Base-by-base conservation (phyloP, 2,797 vertebrate genomes). In the Labroides dimidiatus region DNA sequence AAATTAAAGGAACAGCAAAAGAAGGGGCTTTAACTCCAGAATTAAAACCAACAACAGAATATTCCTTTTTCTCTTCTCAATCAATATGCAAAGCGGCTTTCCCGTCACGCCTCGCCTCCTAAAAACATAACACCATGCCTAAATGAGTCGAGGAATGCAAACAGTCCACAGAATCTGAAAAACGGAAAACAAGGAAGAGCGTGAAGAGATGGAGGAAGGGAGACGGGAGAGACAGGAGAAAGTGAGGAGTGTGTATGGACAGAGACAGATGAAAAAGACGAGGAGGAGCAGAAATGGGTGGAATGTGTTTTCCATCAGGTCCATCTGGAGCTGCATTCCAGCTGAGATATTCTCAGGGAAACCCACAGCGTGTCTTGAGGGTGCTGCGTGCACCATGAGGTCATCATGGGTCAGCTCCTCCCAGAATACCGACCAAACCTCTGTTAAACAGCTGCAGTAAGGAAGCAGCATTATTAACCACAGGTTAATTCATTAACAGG, bases 81-180 rank as follows among this genome's bases (percentile, higher is more conserved):
- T 44, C 39, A 59, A 56, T 53, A 84, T 61, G 70, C 30, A 72
- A 64, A 73, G 24, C 56, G 59, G 37, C 41, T 66, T 59, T 74
- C 48, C 53, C 69, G 15, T 47, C 58, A 72, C 27, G 36, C 37
- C 41, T 65, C 37, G 2, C 57, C 55, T 58, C 55, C 50, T 23
- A 77, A 84, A 89, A 80, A 58, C 76, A 84, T 4, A 90, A 77
- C 61, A 77, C 61, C 81, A 84, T 86, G 75, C 86, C 89, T 82
- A 47, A 78, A 87, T 85, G 84, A 91, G 88, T 87, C 86, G 80
- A 82, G 93, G 95, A 94, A 96, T 95, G 88, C 89, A 78, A 94
- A 93, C 86, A 94, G 95, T 96, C 93, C 89, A 81, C 86, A 80
- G 84, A 75, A 88, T 23, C 72, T 74, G 91, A 77, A 51, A 70